Evolutionary conservation across 2,113 vertebrate species (phyloP).

Genomic region (Sander vitreus): DNA sequence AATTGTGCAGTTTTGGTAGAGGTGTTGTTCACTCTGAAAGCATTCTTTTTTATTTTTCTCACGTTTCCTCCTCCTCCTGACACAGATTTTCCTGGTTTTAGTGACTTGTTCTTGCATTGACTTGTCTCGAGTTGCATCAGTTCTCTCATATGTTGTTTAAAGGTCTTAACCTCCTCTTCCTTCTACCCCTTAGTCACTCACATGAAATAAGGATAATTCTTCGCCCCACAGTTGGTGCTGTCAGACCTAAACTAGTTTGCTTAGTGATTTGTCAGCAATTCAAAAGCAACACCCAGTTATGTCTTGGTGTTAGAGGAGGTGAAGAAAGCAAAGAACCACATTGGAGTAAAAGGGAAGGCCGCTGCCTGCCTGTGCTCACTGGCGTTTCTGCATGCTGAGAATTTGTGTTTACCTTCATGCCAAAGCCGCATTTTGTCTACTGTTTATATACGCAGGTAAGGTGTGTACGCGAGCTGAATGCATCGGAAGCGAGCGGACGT

Average conservation of each 20-base stretch:
- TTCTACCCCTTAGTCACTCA: slow-evolving; percentile 4
- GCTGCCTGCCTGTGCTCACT: neutral
- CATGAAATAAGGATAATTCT: slow-evolving; percentile 3
- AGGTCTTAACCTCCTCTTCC: slow-evolving; percentile 12
- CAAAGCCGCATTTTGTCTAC: neutral
- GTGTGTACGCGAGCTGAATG: slow-evolving; percentile 27
- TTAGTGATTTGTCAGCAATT: slow-evolving; percentile 47
- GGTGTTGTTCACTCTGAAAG: neutral
- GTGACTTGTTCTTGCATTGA: slow-evolving; percentile 32
- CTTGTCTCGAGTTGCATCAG: slow-evolving; percentile 36
- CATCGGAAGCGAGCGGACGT: slow-evolving; percentile 2
- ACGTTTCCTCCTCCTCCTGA: neutral
- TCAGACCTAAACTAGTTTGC: slow-evolving; percentile 45
- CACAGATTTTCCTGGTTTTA: slow-evolving; percentile 37
- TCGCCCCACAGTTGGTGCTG: slow-evolving; percentile 22
- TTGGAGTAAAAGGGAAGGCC: neutral
- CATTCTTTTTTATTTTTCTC: neutral
- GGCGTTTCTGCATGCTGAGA: neutral
- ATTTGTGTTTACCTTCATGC: neutral
- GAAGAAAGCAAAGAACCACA: slow-evolving; percentile 15
- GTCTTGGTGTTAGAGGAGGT: neutral
- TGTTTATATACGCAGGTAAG: slow-evolving; percentile 7
- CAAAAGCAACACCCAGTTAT: slow-evolving; percentile 39
- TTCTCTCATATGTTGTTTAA: neutral
- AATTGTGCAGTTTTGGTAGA: neutral